Evolutionary conservation across 2,113 vertebrate genomes (phyloP), one percentile per base, ranked within the genome.

Genomic region (Actenoides hombroni): DNA sequence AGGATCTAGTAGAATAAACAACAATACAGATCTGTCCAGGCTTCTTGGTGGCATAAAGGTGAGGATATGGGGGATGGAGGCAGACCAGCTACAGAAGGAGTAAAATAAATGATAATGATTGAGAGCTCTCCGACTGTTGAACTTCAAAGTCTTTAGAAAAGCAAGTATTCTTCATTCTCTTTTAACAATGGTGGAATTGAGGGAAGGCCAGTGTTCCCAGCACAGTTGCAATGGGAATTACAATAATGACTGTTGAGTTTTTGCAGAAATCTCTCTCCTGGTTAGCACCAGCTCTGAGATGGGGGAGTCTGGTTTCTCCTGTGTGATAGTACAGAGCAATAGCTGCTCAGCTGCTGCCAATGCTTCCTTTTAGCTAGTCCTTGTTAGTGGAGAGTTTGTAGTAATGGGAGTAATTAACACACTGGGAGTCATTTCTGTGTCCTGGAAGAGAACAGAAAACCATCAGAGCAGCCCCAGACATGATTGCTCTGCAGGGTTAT

Each of bases 401-500:
- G 96, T 98, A 98, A 98, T 98, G 95, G 96, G 97, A 97, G 94
- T 97, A 97, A 98, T 98, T 98, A 98, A 97, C 98, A 97, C 98
- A 96, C 97, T 97, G 93, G 98, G 98, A 94, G 96, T 96, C 92
- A 95, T 97, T 92, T 97, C 97, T 97, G 86, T 98, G 98, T 97
- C 97, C 96, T 98, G 97, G 96, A 98, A 97, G 95, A 94, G 96
- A 98, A 98, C 93, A 98, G 96, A 98, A 97, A 97, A 92, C 96
- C 91, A 96, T 97, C 96, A 95, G 96, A 95, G 97, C 97, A 97
- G 94, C 94, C 95, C 92, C 91, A 98, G 97, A 97, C 95, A 82
- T 98, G 98, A 98, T 98, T 98, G 97, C 97, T 83, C 91, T 97
- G 96, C 97, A 95, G 97, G 96, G 95, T 97, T 98, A 97, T 98